These are phyloP conservation scores for Pangasius larnaudii DNA, from an alignment of 2,797 vertebrate species.

Conservation along the genomic window DNA sequence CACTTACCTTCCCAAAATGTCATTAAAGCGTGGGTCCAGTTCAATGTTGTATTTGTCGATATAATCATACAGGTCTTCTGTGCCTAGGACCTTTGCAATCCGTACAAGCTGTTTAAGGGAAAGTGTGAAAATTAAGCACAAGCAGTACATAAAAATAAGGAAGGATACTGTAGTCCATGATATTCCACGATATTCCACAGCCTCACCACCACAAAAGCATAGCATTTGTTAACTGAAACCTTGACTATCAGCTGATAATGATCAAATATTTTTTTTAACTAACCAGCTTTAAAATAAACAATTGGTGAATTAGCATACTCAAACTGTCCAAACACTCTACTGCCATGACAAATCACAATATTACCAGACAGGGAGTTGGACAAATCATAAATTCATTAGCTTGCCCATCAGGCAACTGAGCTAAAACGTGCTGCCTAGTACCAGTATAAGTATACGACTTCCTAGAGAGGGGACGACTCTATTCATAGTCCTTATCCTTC, in stretches of 20 bases:
- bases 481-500: background rate
- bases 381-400: background rate
- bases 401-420: background rate
- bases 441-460: background rate
- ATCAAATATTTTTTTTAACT: background rate
- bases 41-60: conserved; percentile 99
- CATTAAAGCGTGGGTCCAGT: conserved; percentile 98
- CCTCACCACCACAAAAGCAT: background rate
- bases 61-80: conserved; percentile 98
- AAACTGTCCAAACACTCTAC: background rate
- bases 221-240: background rate
- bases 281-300: background rate
- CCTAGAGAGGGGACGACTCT: background rate
- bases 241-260: background rate
- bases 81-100: conserved; percentile 97
- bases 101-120: conserved; percentile 87
- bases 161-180: background rate
- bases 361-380: background rate
- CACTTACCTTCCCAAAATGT: conserved; percentile 92
- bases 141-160: background rate
- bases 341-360: background rate
- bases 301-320: too few relatives aligned
- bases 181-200: background rate
- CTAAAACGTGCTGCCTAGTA: background rate
- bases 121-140: background rate